A percentile compares a stretch with the other conserved stretches of the same genome.
Evolutionary conservation across 2,797 vertebrate species (phyloP).

Genomic region (Jordanella pulchra): DNA sequence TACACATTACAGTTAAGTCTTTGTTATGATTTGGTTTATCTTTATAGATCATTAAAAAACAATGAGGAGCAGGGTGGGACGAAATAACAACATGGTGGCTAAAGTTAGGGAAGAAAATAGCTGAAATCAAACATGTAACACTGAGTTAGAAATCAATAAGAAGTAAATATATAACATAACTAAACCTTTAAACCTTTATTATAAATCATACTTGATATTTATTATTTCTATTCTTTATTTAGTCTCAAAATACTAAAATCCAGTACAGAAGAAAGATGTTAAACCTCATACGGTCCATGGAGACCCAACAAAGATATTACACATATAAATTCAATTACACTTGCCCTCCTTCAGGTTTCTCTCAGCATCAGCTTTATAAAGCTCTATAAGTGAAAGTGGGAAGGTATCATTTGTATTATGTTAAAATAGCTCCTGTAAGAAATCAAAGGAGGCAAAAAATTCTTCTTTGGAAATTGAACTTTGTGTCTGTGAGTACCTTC

Average conservation of each 20-base stretch:
- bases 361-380: neutral
- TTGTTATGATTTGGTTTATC: neutral
- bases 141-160: slow-evolving; percentile 41
- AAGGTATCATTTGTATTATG: neutral
- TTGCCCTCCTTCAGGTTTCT: slow-evolving; percentile 3
- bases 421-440: slow-evolving; percentile 30
- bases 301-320: neutral
- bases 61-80: neutral
- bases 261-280: neutral
- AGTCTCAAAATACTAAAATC: neutral
- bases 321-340: slow-evolving; percentile 9
- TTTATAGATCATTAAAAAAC: neutral
- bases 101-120: neutral
- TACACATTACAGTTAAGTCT: neutral
- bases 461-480: slow-evolving; percentile 10
- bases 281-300: slow-evolving; percentile 1
- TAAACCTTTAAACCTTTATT: slow-evolving; percentile 41
- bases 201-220: slow-evolving; percentile 33
- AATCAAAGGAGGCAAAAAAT: slow-evolving; percentile 34
- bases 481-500: slow-evolving; percentile 3
- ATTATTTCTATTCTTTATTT: slow-evolving; percentile 36
- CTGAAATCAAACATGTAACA: slow-evolving; percentile 14
- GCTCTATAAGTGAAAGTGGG: neutral
- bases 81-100: too few species aligned
- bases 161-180: slow-evolving; percentile 42